Conservation (phyloP, 2,888 invertebrate species). For the Drosophila pseudotakahashii region DNA sequence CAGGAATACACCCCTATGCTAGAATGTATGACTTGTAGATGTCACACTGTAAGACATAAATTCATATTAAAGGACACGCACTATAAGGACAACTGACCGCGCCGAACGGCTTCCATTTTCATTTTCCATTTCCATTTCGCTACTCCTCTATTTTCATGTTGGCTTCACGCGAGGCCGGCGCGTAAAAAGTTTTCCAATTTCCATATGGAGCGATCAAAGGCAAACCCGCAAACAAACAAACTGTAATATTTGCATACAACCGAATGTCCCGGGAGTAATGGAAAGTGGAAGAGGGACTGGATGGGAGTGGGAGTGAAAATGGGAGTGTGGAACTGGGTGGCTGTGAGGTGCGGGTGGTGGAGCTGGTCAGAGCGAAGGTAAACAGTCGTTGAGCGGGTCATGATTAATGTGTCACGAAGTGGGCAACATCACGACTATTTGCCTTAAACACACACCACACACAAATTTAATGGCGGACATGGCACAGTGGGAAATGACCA, state of each 20-base stretch:
- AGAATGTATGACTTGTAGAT: not conserved
- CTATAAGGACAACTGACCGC: slow-evolving; percentile 39
- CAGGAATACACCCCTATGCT: too few relatives aligned
- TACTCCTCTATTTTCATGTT: slow-evolving; percentile 34
- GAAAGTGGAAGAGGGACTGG: not conserved
- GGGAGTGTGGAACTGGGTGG: too few relatives aligned
- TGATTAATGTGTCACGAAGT: slow-evolving; percentile 79
- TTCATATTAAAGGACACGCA: slow-evolving; percentile 56
- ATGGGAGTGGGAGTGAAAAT: too few relatives aligned
- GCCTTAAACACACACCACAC: slow-evolving; percentile 32
- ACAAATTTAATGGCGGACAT: slow-evolving; percentile 29
- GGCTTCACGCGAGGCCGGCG: slow-evolving; percentile 61
- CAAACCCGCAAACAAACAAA: slow-evolving; percentile 58
- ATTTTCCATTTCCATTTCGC: slow-evolving; percentile 46
- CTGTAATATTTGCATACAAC: slow-evolving; percentile 69
- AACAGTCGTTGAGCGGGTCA: slow-evolving; percentile 79
- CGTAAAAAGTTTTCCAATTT: slow-evolving; percentile 71
- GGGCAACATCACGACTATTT: slow-evolving; percentile 59
- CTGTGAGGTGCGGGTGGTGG: not conserved
- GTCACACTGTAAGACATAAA: not conserved
- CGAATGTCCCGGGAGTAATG: slow-evolving; percentile 64
- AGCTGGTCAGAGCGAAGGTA: slow-evolving; percentile 57
- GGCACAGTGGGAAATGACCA: slow-evolving; percentile 56
- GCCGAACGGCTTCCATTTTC: slow-evolving; percentile 27
- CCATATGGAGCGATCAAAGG: slow-evolving; percentile 65